Evolutionary conservation across 2,113 vertebrate genomes (phyloP).

Genomic region (Chinchilla lanigera): DNA sequence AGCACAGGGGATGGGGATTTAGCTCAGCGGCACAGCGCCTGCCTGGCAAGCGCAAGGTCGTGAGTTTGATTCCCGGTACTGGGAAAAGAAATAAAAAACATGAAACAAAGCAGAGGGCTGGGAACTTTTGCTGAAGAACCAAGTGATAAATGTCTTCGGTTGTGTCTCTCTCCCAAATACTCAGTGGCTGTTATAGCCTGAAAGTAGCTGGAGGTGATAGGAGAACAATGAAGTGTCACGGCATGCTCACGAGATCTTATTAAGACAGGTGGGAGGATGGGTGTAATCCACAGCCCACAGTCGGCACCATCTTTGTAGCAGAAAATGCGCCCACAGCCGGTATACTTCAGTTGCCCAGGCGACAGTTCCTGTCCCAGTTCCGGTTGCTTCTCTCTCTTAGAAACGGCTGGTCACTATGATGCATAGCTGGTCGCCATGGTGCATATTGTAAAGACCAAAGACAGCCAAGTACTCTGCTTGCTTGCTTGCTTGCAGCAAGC

Average conservation of each 20-base stretch:
- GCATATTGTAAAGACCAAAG: not conserved
- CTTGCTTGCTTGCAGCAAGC: too few relatives aligned
- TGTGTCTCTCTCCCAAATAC: not conserved
- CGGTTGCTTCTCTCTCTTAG: not conserved
- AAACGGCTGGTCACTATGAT: not conserved
- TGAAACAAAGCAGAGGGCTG: not conserved
- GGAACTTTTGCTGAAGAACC: not conserved
- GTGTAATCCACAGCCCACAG: too few relatives aligned
- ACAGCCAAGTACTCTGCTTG: not conserved
- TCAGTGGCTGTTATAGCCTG: rapidly evolving
- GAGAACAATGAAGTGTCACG: not conserved
- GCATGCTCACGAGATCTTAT: not conserved
- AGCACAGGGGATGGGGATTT: too few relatives aligned
- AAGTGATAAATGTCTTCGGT: too few relatives aligned
- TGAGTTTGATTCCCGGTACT: too few relatives aligned
- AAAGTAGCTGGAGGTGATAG: not conserved
- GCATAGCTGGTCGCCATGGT: not conserved
- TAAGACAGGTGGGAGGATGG: not conserved
- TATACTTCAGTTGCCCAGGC: not conserved
- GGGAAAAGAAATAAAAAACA: too few relatives aligned
- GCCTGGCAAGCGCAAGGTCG: too few relatives aligned
- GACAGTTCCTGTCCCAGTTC: not conserved
- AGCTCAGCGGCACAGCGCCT: too few relatives aligned
- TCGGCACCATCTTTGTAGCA: not conserved
- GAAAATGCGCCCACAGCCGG: not conserved